A percentile compares a stretch with the other conserved stretches of the same genome.
Conservation (phyloP, 2,113 vertebrate genomes). For the Boulengeromyrus knoepffleri region DNA sequence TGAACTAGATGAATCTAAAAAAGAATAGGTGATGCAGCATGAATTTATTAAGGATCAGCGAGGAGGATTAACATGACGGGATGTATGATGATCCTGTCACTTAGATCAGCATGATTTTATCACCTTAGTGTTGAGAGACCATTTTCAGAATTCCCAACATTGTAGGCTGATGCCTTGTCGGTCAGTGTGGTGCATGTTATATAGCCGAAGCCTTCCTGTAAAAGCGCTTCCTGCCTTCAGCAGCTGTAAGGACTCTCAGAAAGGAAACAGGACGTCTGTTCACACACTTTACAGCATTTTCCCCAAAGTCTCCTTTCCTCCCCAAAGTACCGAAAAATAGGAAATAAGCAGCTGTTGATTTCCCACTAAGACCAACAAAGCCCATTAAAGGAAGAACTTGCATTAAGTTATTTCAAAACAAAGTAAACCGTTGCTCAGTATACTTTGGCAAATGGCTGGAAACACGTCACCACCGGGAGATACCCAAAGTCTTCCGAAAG, state of each 20-base stretch:
- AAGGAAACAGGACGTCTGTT: not conserved
- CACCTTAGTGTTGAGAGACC: not conserved
- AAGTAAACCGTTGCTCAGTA: not conserved
- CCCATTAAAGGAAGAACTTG: not conserved
- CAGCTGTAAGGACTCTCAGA: not conserved
- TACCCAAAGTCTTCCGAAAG: not conserved
- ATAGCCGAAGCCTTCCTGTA: not conserved
- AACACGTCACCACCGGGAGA: not conserved
- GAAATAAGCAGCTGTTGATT: not conserved
- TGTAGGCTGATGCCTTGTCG: not conserved
- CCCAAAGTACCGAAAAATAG: not conserved
- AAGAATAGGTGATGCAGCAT: not conserved
- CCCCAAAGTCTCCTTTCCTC: not conserved
- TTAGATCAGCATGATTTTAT: not conserved
- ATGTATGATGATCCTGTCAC: not conserved
- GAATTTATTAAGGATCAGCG: not conserved
- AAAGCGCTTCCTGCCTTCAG: not conserved
- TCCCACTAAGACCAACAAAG: not conserved
- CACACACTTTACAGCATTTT: not conserved
- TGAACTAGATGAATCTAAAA: too few species aligned
- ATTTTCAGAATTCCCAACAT: not conserved
- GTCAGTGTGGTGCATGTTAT: not conserved
- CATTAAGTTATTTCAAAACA: not conserved
- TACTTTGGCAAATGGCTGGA: not conserved
- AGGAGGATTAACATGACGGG: not conserved